Evolutionary conservation across 2,113 vertebrate species (phyloP), one percentile per base, ranked within the genome.

Genomic region (Emydura subglobosa): DNA sequence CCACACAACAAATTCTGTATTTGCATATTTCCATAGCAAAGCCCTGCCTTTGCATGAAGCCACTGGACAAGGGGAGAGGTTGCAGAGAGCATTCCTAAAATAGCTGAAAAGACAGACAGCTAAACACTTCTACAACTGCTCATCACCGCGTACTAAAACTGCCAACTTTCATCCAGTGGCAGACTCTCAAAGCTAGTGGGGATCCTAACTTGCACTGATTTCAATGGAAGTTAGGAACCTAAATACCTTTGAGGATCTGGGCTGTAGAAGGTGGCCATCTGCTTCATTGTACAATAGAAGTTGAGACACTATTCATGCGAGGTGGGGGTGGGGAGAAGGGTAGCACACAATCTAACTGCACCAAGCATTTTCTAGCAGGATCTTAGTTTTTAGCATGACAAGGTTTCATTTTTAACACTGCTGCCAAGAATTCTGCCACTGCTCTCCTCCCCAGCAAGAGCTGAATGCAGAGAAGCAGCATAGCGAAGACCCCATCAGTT

Each of bases 11-110:
- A 14, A 34, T 34, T 49, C 79, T 16, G 3, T 27, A 44, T 95
- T 95, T 96, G 93, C 94, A 95, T 96, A 8, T 82, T 87, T 82
- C 91, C 90, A 93, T 25, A 42, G 91, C 54, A 25, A 47, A 54
- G 82, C 27, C 85, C 34, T 81, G 13, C 61, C 76, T 95, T 91
- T 95, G 90, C 95, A 85, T 85, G 29, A 65, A 19, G 19, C 50
- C 34, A 29, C 4, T 0, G 0, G 27, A 21, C 25, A 31, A 10
- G 10, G n/a, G 34, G 85, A 65, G 49, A 68, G 29, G 53, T 39
- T 0, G 0, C 2, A 25, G 82, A 68, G 31, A 19, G 13, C 42
- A 27, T 34, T 53, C 13, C 13, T 51, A 3, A 42, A 25, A 7
- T 34, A 79, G 7, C 9, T 51, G 29, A 34, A 13, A 39, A 4